phyloP scores from a whole-genome alignment of 2,888 invertebrate genomes.

The Caenorhabditis afra region DNA sequence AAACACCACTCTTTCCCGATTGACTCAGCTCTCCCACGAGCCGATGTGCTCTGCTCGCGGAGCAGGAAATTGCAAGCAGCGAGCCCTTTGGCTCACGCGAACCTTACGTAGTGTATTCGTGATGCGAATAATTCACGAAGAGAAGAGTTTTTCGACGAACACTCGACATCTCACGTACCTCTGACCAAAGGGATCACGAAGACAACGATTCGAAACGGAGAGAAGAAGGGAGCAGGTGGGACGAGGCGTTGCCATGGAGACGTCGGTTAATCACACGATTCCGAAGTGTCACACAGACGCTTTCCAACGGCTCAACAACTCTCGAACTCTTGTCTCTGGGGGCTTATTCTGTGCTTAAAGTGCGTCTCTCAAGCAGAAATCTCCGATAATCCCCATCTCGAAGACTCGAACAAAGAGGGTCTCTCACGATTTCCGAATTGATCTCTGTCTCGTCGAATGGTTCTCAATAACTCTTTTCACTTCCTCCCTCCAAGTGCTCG shows the following conservation, averaged over 20 bases:
- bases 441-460: too few relatives aligned
- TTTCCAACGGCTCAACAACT: too few relatives aligned
- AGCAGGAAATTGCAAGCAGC: conserved; percentile 6
- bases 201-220: not conserved
- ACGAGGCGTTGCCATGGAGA: not conserved
- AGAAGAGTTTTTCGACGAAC: conserved; percentile 12
- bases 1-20: not conserved
- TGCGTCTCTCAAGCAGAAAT: too few relatives aligned
- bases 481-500: not conserved
- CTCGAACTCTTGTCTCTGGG: too few relatives aligned
- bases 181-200: conserved; percentile 1
- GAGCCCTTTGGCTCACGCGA: conserved; percentile 46
- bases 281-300: too few relatives aligned
- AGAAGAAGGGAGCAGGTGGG: not conserved
- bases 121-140: conserved; percentile 23
- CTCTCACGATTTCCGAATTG: too few relatives aligned
- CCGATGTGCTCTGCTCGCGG: conserved; percentile 38
- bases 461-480: too few relatives aligned
- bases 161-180: conserved; percentile 12
- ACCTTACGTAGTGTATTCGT: conserved; percentile 48
- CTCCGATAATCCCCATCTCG: too few relatives aligned
- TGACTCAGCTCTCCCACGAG: not conserved
- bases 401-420: too few relatives aligned
- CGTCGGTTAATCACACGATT: too few relatives aligned
- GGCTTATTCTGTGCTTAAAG: too few relatives aligned